phyloP scores from a whole-genome alignment of 2,888 invertebrate genomes.

The Enchytraeus crypticus region DNA sequence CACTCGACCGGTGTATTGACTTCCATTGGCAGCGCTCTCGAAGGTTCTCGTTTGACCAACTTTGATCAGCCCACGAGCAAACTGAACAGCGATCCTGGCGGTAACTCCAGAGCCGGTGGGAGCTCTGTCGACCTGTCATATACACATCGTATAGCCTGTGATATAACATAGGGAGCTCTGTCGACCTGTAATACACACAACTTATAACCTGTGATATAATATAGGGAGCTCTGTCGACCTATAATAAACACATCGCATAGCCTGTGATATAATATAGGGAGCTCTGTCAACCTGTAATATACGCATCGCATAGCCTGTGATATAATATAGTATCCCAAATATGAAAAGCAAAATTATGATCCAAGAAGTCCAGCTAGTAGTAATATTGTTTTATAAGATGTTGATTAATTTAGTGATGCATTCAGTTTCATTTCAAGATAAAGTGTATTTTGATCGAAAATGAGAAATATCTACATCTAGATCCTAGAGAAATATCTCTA shows the following conservation, averaged over 20 bases:
- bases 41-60: slow-evolving; percentile 36
- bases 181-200: slow-evolving; percentile 37
- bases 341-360: neutral
- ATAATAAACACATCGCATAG: slow-evolving; percentile 1
- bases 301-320: neutral
- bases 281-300: slow-evolving; percentile 44
- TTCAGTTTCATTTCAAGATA: too few relatives aligned
- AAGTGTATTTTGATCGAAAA: too few relatives aligned
- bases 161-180: slow-evolving; percentile 45
- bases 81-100: slow-evolving; percentile 44
- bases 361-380: neutral
- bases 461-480: too few relatives aligned
- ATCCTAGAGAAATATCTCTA: too few relatives aligned
- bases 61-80: slow-evolving; percentile 30
- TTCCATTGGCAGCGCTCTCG: slow-evolving; percentile 33
- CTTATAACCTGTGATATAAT: neutral
- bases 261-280: slow-evolving; percentile 32
- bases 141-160: neutral
- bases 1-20: slow-evolving; percentile 18
- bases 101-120: slow-evolving; percentile 48
- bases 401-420: too few relatives aligned
- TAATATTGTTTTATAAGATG: neutral
- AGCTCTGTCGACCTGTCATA: slow-evolving; percentile 44
- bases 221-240: slow-evolving; percentile 49
- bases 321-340: too few relatives aligned